These are phyloP conservation scores for Junonia oenone DNA, from an alignment of 2,888 invertebrate genomes.

Conservation along the genomic window DNA sequence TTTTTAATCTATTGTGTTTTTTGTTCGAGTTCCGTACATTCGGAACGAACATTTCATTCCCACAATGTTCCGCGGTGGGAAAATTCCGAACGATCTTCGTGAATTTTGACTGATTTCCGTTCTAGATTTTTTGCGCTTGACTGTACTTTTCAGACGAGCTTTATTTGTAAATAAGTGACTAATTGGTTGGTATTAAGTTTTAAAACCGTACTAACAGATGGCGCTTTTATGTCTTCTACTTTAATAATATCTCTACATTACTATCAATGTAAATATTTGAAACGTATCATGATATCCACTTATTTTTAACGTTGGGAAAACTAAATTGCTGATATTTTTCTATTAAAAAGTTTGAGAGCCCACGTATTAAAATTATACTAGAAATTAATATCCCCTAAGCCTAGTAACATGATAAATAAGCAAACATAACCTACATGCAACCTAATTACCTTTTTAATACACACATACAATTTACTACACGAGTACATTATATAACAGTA, in stretches of 20 bases:
- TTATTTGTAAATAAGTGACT: neutral
- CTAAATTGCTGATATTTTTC: no score
- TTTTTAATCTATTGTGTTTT: constrained; percentile 10
- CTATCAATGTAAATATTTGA: no score
- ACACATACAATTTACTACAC: neutral
- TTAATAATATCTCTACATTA: no score
- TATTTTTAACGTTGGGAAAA: no score
- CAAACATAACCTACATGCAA: neutral
- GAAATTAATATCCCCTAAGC: no score
- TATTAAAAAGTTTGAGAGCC: no score
- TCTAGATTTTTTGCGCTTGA: neutral
- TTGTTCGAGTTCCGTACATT: neutral
- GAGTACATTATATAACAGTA: neutral
- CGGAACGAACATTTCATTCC: constrained; percentile 9
- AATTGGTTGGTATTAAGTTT: neutral
- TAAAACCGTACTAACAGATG: no score
- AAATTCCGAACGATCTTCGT: constrained; percentile 7
- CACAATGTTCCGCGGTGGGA: constrained; percentile 2
- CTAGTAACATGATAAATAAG: neutral
- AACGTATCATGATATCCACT: no score
- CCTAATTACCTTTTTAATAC: neutral
- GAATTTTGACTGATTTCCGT: constrained; percentile 25
- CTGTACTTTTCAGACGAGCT: neutral
- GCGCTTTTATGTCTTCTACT: no score
- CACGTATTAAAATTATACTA: no score